phyloP scores from a whole-genome alignment of 2,888 invertebrate species.

The Ichneumoninae sp. region DNA sequence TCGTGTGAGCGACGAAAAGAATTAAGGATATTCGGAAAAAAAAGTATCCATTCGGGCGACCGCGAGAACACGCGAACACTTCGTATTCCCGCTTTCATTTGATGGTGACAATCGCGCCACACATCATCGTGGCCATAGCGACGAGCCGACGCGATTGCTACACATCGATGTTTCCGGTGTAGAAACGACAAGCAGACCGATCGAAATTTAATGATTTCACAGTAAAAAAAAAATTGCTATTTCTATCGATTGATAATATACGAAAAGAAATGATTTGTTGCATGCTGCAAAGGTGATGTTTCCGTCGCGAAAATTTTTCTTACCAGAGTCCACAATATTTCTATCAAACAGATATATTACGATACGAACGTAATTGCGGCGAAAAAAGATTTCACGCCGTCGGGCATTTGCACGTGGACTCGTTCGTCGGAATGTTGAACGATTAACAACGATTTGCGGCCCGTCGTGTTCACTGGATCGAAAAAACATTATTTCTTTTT shows the following conservation, averaged over 20 bases:
- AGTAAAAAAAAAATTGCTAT: neutral
- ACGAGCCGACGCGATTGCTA: neutral
- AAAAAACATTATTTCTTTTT: neutral
- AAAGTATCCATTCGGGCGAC: neutral
- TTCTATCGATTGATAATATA: slow-evolving; percentile 23
- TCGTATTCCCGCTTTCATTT: neutral
- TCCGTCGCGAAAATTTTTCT: slow-evolving; percentile 20
- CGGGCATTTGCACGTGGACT: neutral
- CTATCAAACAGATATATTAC: neutral
- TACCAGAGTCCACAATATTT: neutral
- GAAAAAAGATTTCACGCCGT: neutral
- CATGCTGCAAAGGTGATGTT: slow-evolving; percentile 63
- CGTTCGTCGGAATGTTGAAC: neutral
- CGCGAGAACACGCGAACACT: no score
- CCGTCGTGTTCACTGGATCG: neutral
- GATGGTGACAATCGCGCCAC: neutral
- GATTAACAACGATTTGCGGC: neutral
- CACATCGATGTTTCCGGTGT: neutral
- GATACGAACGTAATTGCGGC: neutral
- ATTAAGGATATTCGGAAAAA: neutral
- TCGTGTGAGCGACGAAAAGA: no score
- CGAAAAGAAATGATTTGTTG: slow-evolving; percentile 48
- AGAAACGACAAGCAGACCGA: neutral
- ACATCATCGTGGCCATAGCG: neutral
- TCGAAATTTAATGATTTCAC: neutral